Base-by-base conservation (phyloP, 2,797 vertebrate genomes). In the Megaceryle alcyon region DNA sequence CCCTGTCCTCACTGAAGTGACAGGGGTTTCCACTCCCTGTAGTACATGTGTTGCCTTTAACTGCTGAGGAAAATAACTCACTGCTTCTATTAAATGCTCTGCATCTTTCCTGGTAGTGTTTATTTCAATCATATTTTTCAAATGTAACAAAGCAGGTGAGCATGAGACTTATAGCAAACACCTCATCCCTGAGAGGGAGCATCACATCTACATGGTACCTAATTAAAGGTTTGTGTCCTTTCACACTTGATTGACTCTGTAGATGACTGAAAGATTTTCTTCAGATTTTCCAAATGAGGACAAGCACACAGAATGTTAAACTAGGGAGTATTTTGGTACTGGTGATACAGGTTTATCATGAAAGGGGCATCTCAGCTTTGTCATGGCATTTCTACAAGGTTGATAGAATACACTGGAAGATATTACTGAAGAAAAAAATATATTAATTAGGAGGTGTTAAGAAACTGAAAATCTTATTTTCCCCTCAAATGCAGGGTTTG, bases 221-320 rank as follows among this genome's bases (percentile, higher is more conserved):
- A 70, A 57, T 60, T 61, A 86, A 53, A 41, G 17, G 61, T 70
- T 84, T 44, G 7, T 64, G 25, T 56, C 44, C 72, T 82, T 82
- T 25, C 41, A 49, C 41, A 65, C 7, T 73, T 59, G n/a, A 48
- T 46, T 46, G 17, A 53, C 33, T 70, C 35, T 81, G 12, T 14
- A 89, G 53, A 54, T 39, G 18, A 81, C 18, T 25, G 6, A 76
- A 90, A 17, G 31, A 29, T 80, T 90, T 93, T 79, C 44, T 87
- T 88, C 26, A 44, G 19, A 41, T 76, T 72, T 88, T 72, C 76
- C 53, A n/a, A 65, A 20, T 49, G 28, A 82, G 19, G 25, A 65
- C 16, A 57, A 82, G 9, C 26, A 80, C 0, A 0, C 26, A 26
- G 3, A 53, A 19, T 22, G 20, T 82, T 64, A 82, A n/a, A 15